Evolutionary conservation across 2,888 invertebrate genomes (phyloP).

Genomic region (Stictocephala bisonia): DNA sequence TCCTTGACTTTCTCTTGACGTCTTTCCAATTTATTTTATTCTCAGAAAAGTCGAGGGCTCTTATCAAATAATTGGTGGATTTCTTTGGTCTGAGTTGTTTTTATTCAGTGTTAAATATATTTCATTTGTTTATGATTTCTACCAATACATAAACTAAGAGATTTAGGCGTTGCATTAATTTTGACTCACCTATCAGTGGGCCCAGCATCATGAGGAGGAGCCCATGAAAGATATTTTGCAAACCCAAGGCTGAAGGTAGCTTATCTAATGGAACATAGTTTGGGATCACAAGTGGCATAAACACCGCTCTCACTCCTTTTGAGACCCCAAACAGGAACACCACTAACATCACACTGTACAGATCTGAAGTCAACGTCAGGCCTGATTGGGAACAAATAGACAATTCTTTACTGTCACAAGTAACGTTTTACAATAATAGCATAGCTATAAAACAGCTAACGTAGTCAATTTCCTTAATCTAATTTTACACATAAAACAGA

Average conservation of each 20-base stretch:
- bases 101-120: too few relatives aligned
- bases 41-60: too few relatives aligned
- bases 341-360: conserved; percentile 7
- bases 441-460: too few relatives aligned
- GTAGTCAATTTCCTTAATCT: too few relatives aligned
- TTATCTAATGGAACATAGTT: conserved; percentile 75
- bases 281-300: conserved; percentile 76
- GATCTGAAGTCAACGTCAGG: conserved; percentile 62
- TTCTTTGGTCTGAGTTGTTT: too few relatives aligned
- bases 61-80: too few relatives aligned
- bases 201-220: conserved; percentile 71
- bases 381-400: too few relatives aligned
- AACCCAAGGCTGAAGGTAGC: conserved; percentile 75
- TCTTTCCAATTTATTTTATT: too few relatives aligned
- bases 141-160: not conserved
- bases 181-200: conserved; percentile 72
- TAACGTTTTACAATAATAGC: too few relatives aligned
- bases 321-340: conserved; percentile 69
- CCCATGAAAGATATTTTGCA: conserved; percentile 78
- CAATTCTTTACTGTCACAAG: not conserved
- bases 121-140: too few relatives aligned
- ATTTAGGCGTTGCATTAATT: not conserved
- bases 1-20: too few relatives aligned
- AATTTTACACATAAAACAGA: not conserved
- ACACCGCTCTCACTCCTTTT: conserved; percentile 77